Base-by-base conservation (phyloP, 1,140 invertebrate genomes). In the Drosophila arawakana region DNA sequence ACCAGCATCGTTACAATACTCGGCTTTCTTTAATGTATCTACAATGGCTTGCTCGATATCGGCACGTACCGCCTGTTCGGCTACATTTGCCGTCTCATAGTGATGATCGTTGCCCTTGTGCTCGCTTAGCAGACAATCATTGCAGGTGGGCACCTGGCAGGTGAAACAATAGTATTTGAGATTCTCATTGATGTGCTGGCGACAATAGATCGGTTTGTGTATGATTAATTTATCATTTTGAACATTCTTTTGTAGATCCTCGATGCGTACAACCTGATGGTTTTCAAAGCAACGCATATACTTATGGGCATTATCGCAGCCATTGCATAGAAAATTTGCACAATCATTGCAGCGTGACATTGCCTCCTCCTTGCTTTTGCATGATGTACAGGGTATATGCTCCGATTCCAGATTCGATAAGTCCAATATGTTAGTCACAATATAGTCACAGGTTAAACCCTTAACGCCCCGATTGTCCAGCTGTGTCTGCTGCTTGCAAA, bases 261-360 rank as follows among this genome's bases (percentile, higher is more conserved):
- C 97, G 91, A 98, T 97, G 18, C 95, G 95, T 46, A 98, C 95
- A 13, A 98, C 97, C 90, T 97, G 94, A 81, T 98, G 98, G 81
- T 96, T 97, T 92, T 98, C 97, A 92, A 98, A 98, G 93, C 97
- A 98, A 50, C 97, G 94, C 97, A 99, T 98, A 80, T 96, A 96
- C 91, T 97, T 96, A 93, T 99, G 98, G 50, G 98, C 98, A 30
- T 96, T 97, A 74, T 98, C 97, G 93, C 98, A 99, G 91, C 97
- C 97, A 18, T 95, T 95, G 93, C 98, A 98, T 11, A 99, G 94
- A 90, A 98, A 97, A 93, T 98, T 98, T 78, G 97, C 97, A 93
- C 98, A 99, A 91, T 98, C 97, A 73, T 95, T 96, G 93, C 98
- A 98, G 65, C 97, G 95, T 11, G 97, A 97, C 11, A 98, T 96